Conservation (phyloP, 2,797 vertebrate genomes). For the Coilia nasus region DNA sequence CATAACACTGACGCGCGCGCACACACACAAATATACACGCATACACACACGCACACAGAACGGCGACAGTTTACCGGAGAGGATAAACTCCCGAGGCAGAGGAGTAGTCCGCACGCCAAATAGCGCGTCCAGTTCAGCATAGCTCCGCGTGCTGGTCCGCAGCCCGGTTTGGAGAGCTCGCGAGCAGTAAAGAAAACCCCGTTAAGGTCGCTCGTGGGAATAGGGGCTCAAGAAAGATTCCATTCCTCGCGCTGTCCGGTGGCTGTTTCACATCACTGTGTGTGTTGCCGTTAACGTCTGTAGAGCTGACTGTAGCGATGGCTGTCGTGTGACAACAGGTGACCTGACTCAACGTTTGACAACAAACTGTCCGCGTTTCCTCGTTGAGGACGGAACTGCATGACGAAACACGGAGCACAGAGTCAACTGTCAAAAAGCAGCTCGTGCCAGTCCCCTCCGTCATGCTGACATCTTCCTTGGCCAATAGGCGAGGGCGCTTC, state of each 20-base stretch:
- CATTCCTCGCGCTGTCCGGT: background rate
- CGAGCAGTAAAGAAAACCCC: constrained; percentile 43
- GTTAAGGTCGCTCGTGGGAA: constrained; percentile 53
- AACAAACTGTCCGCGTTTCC: constrained; percentile 66
- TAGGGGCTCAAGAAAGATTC: background rate
- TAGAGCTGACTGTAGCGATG: background rate
- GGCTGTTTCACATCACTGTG: background rate
- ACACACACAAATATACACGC: background rate
- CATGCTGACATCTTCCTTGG: constrained; percentile 43
- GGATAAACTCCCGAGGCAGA: constrained; percentile 53
- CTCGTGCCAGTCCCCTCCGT: background rate
- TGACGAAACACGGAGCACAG: constrained; percentile 46
- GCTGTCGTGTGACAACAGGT: background rate
- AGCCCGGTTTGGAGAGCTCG: background rate
- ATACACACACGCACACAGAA: background rate
- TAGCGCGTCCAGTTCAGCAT: constrained; percentile 46
- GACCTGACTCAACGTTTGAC: background rate
- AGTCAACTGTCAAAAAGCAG: constrained; percentile 38
- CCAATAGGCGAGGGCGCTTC: constrained; percentile 57
- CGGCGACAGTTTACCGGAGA: constrained; percentile 64
- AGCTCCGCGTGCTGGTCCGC: background rate
- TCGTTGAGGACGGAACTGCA: constrained; percentile 70
- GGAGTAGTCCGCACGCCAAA: constrained; percentile 57
- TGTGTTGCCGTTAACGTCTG: background rate
- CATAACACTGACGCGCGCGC: background rate